These are phyloP conservation scores for Bradypodion ventrale DNA, from an alignment of 2,797 vertebrate genomes.

Conservation along the genomic window DNA sequence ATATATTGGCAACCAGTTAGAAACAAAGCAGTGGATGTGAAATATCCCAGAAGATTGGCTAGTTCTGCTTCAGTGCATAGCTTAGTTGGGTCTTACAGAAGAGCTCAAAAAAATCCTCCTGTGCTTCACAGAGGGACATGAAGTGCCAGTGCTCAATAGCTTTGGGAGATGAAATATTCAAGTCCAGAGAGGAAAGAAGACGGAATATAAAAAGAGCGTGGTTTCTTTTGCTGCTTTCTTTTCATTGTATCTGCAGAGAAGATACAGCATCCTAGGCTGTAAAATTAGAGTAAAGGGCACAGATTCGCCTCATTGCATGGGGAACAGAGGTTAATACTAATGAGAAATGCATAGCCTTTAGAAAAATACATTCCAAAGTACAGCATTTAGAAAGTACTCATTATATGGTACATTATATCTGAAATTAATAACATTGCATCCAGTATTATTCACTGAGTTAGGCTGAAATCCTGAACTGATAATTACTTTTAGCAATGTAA, in stretches of 20 bases:
- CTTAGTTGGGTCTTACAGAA: background rate
- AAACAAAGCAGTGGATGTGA: background rate
- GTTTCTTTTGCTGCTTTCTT: conserved; percentile 18
- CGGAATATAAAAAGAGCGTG: too few species aligned
- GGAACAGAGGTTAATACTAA: background rate
- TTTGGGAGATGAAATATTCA: conserved; percentile 17
- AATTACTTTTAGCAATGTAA: background rate
- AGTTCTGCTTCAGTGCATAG: background rate
- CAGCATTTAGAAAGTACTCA: background rate
- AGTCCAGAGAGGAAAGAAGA: background rate
- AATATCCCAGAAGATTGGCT: background rate
- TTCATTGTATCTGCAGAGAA: background rate
- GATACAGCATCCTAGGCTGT: fast-evolving
- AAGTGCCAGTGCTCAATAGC: background rate
- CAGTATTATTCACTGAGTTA: background rate
- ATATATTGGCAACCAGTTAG: background rate
- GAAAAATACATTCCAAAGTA: background rate
- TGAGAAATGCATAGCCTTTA: background rate
- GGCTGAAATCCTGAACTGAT: background rate
- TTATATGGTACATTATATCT: background rate
- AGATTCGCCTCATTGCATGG: background rate
- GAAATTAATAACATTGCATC: conserved; percentile 2
- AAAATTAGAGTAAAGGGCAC: conserved; percentile 12
- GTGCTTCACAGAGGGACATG: too few species aligned
- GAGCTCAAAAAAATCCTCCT: background rate